Conservation (phyloP, 2,113 vertebrate species). For the Psephotus haematonotus region DNA sequence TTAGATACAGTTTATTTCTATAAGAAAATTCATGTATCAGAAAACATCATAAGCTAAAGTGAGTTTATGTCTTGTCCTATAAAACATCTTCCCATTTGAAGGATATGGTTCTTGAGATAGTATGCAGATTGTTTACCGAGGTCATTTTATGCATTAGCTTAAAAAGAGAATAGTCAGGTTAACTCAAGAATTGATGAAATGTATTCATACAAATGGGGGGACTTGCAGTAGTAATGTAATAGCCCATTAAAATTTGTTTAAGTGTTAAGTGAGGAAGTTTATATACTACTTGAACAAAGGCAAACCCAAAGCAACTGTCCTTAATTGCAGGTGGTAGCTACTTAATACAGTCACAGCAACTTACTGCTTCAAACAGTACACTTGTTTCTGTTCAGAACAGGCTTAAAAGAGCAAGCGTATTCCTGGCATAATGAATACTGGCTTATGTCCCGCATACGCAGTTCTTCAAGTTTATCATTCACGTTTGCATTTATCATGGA, state of each 20-base stretch:
- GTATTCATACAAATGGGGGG: neutral
- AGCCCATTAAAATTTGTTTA: neutral
- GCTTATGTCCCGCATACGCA: neutral
- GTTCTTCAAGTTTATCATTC: neutral
- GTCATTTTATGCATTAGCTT: neutral
- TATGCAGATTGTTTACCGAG: neutral
- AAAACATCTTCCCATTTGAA: neutral
- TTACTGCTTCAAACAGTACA: neutral
- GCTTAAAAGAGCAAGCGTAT: neutral
- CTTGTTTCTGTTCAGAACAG: neutral
- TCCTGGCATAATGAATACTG: neutral
- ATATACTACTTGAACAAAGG: neutral
- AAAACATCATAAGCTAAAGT: neutral
- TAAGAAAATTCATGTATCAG: neutral
- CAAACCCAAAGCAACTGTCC: neutral
- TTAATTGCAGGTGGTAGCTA: neutral
- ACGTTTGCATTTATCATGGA: neutral
- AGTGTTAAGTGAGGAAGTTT: neutral
- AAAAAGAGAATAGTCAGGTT: neutral
- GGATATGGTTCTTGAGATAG: neutral
- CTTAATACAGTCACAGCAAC: neutral
- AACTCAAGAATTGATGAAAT: neutral
- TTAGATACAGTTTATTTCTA: neutral
- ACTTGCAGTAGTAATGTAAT: neutral
- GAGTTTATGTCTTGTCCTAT: neutral